Conservation (phyloP, 2,888 invertebrate genomes). For the Brenthis ino region DNA sequence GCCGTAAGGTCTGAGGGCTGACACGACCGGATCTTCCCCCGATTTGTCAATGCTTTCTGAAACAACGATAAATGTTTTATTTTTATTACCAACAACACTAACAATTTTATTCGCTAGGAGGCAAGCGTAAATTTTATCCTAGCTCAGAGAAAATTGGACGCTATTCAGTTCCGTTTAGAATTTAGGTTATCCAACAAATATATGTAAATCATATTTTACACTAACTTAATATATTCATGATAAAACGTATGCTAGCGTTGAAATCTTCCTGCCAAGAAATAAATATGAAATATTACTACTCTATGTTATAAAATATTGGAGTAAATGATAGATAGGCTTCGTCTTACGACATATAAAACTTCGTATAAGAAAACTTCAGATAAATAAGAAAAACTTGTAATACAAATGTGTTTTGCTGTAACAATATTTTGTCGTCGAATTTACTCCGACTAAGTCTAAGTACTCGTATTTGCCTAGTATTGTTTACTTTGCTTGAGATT, state of each 20-base stretch:
- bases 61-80: conserved; percentile 55
- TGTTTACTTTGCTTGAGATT: too few relatives aligned
- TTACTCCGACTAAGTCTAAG: too few relatives aligned
- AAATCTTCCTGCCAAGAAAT: background rate
- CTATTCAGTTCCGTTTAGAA: conserved; percentile 3
- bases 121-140: conserved; percentile 24
- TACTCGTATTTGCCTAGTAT: too few relatives aligned
- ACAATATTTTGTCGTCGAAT: too few relatives aligned
- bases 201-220: background rate
- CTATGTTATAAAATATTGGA: background rate
- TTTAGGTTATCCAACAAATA: background rate
- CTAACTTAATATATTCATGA: conserved; percentile 1
- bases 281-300: conserved; percentile 3
- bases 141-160: conserved; percentile 17
- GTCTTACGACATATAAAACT: too few relatives aligned
- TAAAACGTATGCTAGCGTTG: background rate
- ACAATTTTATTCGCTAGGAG: conserved; percentile 26
- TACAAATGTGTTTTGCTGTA: too few relatives aligned
- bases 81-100: conserved; percentile 31
- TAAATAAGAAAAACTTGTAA: too few relatives aligned
- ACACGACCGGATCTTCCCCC: conserved; percentile 71
- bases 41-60: conserved; percentile 77
- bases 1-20: conserved; percentile 68
- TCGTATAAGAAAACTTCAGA: too few relatives aligned
- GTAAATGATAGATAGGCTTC: conserved; percentile 1